Base-by-base conservation (phyloP, 2,888 invertebrate species). In the Campopleginae sp. region DNA sequence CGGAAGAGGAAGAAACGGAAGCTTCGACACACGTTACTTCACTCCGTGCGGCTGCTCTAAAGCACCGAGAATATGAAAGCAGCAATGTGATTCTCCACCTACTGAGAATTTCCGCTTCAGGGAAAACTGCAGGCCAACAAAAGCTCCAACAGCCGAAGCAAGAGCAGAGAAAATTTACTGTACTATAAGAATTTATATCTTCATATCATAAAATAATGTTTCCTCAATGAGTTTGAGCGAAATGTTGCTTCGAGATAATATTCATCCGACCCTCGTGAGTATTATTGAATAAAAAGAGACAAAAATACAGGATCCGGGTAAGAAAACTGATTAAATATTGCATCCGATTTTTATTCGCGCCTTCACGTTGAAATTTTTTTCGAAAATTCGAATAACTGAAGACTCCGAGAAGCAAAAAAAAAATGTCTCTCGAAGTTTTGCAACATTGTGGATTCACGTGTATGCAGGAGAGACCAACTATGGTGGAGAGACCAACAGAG, bases 1-100 rank as follows among this genome's bases (percentile, higher is more conserved):
- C 19, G 72, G 66, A 84, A 72, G 70, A 83, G 68, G 80, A 79
- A 75, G 85, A 80, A 87, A 88, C 87, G 87, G 27, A 87, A 87
- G 86, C 87, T 89, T 88, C 85, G 87, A 92, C 91, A 90, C 90
- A 90, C 90, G 91, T 89, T 90, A 91, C 90, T 90, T 89, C 88
- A 90, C 91, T 91, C 86, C 81, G 85, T 81, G 85, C 82, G 87
- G 88, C 91, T 91, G 90, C 90, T 84, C 71, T 70, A 51, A 58
- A 77, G 71, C 80, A 66, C 78, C 76, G 84, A 76, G 79, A 84
- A 83, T 44, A 77, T 87, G 87, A 81, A 82, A 85, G 46, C 86
- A 80, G 17, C 75, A 65, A 78, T 48, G 66, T 85, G 83, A 63
- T 61, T 76, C 75, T 65, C 61, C 65, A 66, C 78, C 82, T 68